These are phyloP conservation scores for Lethenteron camtschaticum DNA, from an alignment of 2,113 vertebrate genomes.

Conservation along the genomic window DNA sequence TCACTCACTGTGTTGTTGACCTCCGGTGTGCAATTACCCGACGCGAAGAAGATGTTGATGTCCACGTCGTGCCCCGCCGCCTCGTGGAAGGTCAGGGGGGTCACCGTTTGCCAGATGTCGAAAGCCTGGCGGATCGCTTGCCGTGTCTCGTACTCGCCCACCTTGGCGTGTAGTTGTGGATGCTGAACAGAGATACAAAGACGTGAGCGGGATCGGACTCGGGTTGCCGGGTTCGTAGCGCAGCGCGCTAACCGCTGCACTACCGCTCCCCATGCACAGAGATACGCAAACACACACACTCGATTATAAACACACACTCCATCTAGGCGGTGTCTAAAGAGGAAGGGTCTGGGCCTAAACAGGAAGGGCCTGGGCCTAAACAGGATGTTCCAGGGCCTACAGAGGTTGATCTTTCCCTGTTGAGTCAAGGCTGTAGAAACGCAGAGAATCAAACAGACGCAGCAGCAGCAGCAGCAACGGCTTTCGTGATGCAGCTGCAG, in stretches of 20 bases:
- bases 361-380: not conserved
- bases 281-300: no score
- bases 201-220: conserved; percentile 1
- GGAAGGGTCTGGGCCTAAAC: not conserved
- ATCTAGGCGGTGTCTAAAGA: not conserved
- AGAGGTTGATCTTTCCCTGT: no score
- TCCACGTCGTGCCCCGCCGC: conserved; percentile 52
- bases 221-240: no score
- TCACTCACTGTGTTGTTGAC: no score
- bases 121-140: conserved; percentile 59
- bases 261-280: no score
- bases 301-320: no score
- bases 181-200: conserved; percentile 16
- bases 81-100: conserved; percentile 50
- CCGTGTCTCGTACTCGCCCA: conserved; percentile 37
- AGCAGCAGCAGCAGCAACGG: no score
- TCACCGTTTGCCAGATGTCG: conserved; percentile 40
- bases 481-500: no score
- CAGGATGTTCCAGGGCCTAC: no score
- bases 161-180: conserved; percentile 29
- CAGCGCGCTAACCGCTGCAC: no score
- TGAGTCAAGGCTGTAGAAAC: no score
- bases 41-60: conserved; percentile 68
- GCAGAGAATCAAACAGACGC: no score
- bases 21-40: conserved; percentile 18